A percentile compares a stretch with the other conserved stretches of the same genome.
Conservation (phyloP, 2,888 invertebrate species). For the Phyllotreta cruciferae region DNA sequence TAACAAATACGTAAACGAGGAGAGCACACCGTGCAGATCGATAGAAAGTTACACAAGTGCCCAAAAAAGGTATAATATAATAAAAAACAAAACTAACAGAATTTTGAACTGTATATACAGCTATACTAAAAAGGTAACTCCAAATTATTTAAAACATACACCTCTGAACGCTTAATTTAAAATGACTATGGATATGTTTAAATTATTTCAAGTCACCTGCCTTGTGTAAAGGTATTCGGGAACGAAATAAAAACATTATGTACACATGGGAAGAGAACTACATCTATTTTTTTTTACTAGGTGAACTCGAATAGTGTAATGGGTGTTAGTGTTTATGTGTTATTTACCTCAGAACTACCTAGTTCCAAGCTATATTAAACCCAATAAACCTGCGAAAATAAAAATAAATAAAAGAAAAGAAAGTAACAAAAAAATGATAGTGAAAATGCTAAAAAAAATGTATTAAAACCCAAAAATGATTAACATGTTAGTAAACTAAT, state of each 20-base stretch:
- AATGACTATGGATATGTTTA: conserved; percentile 13
- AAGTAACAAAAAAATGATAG: conserved; percentile 37
- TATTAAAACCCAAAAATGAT: conserved; percentile 28
- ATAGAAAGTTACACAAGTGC: conserved; percentile 57
- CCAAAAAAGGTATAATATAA: conserved; percentile 44
- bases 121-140: conserved; percentile 38
- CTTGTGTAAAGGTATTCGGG: conserved; percentile 26
- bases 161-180: neutral
- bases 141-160: conserved; percentile 14
- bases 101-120: conserved; percentile 48
- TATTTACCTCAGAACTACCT: conserved; percentile 46
- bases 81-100: conserved; percentile 40
- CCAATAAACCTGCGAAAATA: conserved; percentile 48
- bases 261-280: conserved; percentile 50
- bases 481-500: conserved; percentile 22
- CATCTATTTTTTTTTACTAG: conserved; percentile 43
- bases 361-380: conserved; percentile 43
- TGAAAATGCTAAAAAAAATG: conserved; percentile 27
- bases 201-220: conserved; percentile 11
- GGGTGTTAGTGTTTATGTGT: conserved; percentile 41
- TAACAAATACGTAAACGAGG: conserved; percentile 36
- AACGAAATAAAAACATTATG: conserved; percentile 43
- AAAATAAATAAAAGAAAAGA: conserved; percentile 44
- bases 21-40: conserved; percentile 52
- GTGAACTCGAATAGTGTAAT: conserved; percentile 41